Evolutionary conservation across 2,888 invertebrate species (phyloP).

Genomic region (Cantharis flavilabris): DNA sequence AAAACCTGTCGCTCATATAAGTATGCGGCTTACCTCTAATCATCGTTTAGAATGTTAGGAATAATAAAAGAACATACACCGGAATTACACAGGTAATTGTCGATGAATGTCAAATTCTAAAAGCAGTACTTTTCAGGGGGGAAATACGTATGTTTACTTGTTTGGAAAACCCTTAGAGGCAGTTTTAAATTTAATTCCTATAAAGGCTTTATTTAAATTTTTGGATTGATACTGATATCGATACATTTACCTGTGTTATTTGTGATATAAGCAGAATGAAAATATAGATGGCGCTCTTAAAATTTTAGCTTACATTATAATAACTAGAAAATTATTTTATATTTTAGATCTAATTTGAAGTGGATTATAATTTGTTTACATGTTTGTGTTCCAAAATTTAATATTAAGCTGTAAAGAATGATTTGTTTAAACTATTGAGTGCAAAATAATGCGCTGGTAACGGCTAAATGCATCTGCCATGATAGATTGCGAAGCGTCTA

Average conservation of each 20-base stretch:
- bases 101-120: not conserved
- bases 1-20: not conserved
- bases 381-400: not conserved
- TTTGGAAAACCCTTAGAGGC: not conserved
- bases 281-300: not conserved
- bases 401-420: not conserved
- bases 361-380: not conserved
- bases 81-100: not conserved
- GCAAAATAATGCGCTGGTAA: not conserved
- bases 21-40: not conserved
- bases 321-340: not conserved
- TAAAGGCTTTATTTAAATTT: not conserved
- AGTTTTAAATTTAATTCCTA: not conserved
- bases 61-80: not conserved
- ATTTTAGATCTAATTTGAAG: not conserved
- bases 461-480: conserved; percentile 48
- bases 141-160: not conserved
- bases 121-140: not conserved
- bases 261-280: not conserved
- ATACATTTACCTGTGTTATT: not conserved
- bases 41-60: not conserved
- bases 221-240: not conserved
- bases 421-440: not conserved
- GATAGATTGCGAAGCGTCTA: conserved; percentile 57
- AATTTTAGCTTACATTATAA: not conserved